Evolutionary conservation across 30 jellyfish, hydroid and myxozoan genomes (phyloP).

Genomic region (Cassiopea andromeda): DNA sequence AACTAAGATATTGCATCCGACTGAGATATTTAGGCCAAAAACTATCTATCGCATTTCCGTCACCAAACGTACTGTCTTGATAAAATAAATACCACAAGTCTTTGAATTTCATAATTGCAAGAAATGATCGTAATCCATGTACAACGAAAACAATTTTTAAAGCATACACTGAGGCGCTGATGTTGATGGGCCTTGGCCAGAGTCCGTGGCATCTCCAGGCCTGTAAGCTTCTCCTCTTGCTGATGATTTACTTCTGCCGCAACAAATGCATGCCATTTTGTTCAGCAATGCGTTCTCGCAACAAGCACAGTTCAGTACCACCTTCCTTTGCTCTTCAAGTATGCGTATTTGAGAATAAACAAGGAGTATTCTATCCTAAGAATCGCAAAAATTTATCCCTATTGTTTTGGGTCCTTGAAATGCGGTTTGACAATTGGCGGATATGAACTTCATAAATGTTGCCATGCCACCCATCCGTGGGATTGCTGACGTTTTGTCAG

Average conservation of each 20-base stretch:
- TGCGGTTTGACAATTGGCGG: neutral
- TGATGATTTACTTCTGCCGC: slow-evolving; percentile 32
- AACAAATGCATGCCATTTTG: slow-evolving; percentile 43
- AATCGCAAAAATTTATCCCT: neutral
- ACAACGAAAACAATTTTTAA: neutral
- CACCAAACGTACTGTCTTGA: too few species aligned
- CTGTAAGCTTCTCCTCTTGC: slow-evolving; percentile 55
- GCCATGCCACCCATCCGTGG: neutral
- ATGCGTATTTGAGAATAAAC: neutral
- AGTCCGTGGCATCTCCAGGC: slow-evolving; percentile 25
- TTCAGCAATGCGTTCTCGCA: neutral
- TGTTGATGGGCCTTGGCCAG: slow-evolving; percentile 46
- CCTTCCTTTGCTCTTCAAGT: neutral
- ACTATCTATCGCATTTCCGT: too few species aligned
- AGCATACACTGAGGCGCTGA: slow-evolving; percentile 71
- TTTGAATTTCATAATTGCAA: too few species aligned
- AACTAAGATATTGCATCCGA: too few species aligned
- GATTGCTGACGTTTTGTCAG: neutral
- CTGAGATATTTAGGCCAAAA: too few species aligned
- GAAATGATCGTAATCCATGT: neutral
- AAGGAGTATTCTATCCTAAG: neutral
- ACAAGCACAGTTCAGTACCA: neutral
- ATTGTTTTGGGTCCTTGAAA: neutral
- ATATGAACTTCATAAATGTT: neutral
- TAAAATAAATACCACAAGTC: too few species aligned